A percentile compares a stretch with the other conserved stretches of the same genome.
These are phyloP conservation scores for Tokudaia tokunoshimensis DNA, from an alignment of 2,797 vertebrate genomes.

Conservation along the genomic window DNA sequence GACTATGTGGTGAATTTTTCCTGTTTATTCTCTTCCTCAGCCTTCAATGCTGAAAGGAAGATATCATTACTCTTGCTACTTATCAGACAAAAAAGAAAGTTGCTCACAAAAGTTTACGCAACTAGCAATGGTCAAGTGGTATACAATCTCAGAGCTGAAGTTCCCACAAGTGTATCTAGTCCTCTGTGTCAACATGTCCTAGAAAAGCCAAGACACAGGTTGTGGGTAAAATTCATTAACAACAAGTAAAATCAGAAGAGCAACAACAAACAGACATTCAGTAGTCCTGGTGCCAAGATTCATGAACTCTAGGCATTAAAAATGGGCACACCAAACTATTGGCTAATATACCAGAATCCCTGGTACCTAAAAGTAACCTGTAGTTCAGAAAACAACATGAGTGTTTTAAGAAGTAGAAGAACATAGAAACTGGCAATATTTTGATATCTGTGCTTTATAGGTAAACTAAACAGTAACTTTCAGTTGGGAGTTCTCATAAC, in stretches of 20 bases:
- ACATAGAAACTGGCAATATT: background rate
- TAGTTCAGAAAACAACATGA: background rate
- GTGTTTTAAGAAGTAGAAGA: background rate
- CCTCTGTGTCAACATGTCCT: background rate
- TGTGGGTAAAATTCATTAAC: background rate
- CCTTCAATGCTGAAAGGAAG: background rate
- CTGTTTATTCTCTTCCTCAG: background rate
- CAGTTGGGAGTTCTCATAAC: background rate
- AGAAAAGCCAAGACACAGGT: background rate
- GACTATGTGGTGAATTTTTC: background rate
- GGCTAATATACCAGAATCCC: background rate
- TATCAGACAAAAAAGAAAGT: background rate
- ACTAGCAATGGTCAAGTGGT: background rate
- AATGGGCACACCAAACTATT: conserved; percentile 13
- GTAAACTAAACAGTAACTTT: conserved; percentile 31
- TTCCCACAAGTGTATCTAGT: background rate
- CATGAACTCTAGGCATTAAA: conserved; percentile 15
- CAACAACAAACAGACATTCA: background rate
- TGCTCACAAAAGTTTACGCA: background rate
- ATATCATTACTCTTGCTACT: background rate
- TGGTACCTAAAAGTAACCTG: background rate
- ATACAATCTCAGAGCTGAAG: background rate
- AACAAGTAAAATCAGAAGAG: background rate
- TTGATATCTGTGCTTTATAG: background rate
- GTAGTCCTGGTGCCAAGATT: background rate